Evolutionary conservation across 1,140 invertebrate species (phyloP).

Genomic region (Phocides pigmalion): DNA sequence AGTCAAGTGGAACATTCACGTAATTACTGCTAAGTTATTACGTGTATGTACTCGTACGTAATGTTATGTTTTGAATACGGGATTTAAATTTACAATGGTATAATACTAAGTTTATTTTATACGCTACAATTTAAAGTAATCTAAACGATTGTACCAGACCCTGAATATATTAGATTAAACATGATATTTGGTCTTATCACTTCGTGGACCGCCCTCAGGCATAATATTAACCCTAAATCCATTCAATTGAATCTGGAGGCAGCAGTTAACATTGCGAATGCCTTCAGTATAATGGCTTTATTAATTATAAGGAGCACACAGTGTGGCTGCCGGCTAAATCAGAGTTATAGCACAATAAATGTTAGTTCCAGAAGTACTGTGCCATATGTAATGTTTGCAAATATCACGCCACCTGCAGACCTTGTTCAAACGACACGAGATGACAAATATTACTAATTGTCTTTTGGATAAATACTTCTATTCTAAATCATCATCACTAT

Average conservation of each 20-base stretch:
- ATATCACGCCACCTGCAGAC: too few species aligned
- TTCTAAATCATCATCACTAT: too few species aligned
- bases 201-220: slow-evolving; percentile 17
- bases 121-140: not conserved
- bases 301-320: slow-evolving; percentile 25
- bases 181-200: slow-evolving; percentile 18
- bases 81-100: too few species aligned
- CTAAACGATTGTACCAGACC: not conserved
- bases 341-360: slow-evolving; percentile 5
- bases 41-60: too few species aligned
- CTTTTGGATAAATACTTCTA: too few species aligned
- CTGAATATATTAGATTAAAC: slow-evolving; percentile 10
- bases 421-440: too few species aligned
- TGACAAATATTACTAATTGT: too few species aligned
- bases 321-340: not conserved
- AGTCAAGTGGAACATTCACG: too few species aligned
- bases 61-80: too few species aligned
- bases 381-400: not conserved
- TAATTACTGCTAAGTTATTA: too few species aligned
- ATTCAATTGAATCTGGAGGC: slow-evolving; percentile 28
- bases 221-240: slow-evolving; percentile 29
- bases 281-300: slow-evolving; percentile 8
- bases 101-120: too few species aligned
- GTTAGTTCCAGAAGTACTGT: not conserved
- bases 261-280: slow-evolving; percentile 20